phyloP scores from a whole-genome alignment of 2,888 invertebrate genomes.

The Eurois occulta region DNA sequence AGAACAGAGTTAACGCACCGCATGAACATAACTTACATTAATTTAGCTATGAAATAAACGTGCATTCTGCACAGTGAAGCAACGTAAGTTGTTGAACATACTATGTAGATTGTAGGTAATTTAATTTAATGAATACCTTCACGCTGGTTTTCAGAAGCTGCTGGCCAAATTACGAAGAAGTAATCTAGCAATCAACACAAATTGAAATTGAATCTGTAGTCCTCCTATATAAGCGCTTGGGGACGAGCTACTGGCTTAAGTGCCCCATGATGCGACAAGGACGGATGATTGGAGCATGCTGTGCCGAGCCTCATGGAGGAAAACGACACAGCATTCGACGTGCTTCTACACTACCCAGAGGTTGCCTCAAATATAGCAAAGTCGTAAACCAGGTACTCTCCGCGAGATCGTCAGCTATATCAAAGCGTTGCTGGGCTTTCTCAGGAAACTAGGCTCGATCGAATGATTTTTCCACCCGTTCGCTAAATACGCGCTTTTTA shows the following conservation, averaged over 20 bases:
- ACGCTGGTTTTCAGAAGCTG: constrained; percentile 4
- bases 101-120: constrained; percentile 4
- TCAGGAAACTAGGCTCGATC: too few species aligned
- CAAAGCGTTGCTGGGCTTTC: too few species aligned
- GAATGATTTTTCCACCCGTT: too few species aligned
- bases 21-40: background rate
- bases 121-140: constrained; percentile 5
- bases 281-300: background rate
- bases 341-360: background rate
- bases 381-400: background rate
- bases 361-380: background rate
- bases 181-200: background rate
- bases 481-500: too few species aligned
- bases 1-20: background rate
- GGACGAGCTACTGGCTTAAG: background rate
- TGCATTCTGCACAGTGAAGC: background rate
- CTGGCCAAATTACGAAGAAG: background rate
- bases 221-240: background rate
- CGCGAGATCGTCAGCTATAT: too few species aligned
- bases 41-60: constrained; percentile 5
- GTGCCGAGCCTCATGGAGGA: background rate
- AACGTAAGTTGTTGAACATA: background rate
- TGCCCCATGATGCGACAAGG: background rate
- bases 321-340: background rate
- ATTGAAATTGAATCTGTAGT: background rate